Base-by-base conservation (phyloP, 2,113 vertebrate genomes). In the Danionella cerebrum region DNA sequence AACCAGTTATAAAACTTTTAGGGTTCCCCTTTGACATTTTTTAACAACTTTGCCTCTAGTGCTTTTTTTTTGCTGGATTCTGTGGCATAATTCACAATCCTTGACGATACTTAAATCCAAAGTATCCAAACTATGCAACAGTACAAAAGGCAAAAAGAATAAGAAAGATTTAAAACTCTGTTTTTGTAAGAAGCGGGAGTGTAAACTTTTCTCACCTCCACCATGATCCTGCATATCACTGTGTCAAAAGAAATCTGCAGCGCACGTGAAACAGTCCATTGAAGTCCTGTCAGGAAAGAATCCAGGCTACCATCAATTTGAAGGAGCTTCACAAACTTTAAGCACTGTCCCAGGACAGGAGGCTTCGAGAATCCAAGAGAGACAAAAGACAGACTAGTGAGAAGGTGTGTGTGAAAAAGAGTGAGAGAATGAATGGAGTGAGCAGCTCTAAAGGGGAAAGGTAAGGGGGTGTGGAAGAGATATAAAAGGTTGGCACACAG, bases 401-500 rank as follows among this genome's bases (percentile, higher is more conserved):
- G 54, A 63, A 42, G 33, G 59, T 35, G 73, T 58, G 57, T 52
- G 24, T 36, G 57, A 13, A 33, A 29, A 45, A 50, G 35, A 54
- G 48, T 50, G 55, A 50, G 42, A 66, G 50, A 63, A 78, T 85
- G 84, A 83, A 81, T 81, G 80, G 70, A 65, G 47, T 73, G 66
- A 69, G 65, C 69, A 70, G 79, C 59, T 58, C 50, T 27, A 22
- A 18, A 52, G 48, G 19, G 16, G 45, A 22, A 54, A 73, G 48
- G 45, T 70, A 13, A 76, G 68, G 59, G 70, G 76, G 80, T 64
- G 70, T 74, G 80, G 80, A 66, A 75, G 67, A 82, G 79, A 73
- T 73, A 75, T 74, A 80, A 85, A 83, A 85, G 86, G 83, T 82
- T 81, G 77, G 71, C 65, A 76, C 38, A 59, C 33, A 3, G 3